These are phyloP conservation scores for Ptilonorhynchus violaceus DNA, from an alignment of 2,113 vertebrate genomes.

Conservation along the genomic window DNA sequence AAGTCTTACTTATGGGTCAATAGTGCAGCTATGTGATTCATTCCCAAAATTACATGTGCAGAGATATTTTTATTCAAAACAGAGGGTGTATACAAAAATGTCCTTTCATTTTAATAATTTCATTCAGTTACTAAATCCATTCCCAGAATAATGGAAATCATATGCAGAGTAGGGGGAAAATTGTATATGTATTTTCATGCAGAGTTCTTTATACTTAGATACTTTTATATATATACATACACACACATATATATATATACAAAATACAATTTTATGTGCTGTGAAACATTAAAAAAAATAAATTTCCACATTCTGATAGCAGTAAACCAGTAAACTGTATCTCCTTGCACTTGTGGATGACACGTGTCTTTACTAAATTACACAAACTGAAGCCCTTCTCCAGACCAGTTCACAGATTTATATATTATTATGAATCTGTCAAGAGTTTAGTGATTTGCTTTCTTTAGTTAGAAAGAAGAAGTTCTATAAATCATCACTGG, in stretches of 20 bases:
- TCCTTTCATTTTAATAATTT: not conserved
- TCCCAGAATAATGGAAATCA: not conserved
- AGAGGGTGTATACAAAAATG: not conserved
- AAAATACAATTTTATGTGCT: not conserved
- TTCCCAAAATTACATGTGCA: not conserved
- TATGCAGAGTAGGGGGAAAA: not conserved
- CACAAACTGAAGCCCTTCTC: not conserved
- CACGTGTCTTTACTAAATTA: not conserved
- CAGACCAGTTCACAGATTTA: not conserved
- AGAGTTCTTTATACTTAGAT: not conserved
- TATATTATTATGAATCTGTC: not conserved
- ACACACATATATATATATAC: too few relatives aligned
- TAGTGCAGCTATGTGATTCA: not conserved
- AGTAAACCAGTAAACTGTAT: not conserved
- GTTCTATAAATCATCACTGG: not conserved
- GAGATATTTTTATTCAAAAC: not conserved
- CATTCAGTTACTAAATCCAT: not conserved
- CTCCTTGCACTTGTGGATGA: not conserved
- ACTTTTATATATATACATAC: not conserved
- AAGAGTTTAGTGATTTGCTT: not conserved
- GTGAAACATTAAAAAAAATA: not conserved
- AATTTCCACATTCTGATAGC: not conserved
- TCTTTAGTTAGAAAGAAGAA: not conserved
- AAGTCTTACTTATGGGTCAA: not conserved
- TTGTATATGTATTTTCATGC: not conserved